Evolutionary conservation across 2,888 invertebrate genomes (phyloP), one percentile per base, ranked within the genome.

Genomic region (Trissolcus japonicus): DNA sequence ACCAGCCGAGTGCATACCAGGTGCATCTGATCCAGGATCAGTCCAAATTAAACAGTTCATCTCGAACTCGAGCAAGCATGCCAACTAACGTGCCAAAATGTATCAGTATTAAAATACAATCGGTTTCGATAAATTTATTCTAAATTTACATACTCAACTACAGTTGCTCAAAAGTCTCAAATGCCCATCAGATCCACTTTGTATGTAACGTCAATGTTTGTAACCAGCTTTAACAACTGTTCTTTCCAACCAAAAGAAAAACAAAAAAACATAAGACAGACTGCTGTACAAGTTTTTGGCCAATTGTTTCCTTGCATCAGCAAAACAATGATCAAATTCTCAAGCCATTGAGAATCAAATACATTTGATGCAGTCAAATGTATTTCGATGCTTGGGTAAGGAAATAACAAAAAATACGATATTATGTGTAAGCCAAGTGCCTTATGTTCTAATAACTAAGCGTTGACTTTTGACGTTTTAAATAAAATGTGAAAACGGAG

Each of bases 381-480:
- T 16, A 50, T 19, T 21, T 40, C 56, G 14, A 69, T 65, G 53
- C 69, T 76, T 69, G 65, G 51, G 62, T 57, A 55, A 62, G 51
- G 35, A 63, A 80, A 72, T 78, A 81, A 82, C 79, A 84, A 81
- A 81, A 82, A 51, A 17, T 83, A 86, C 83, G 84, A 83, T 83
- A 87, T 84, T 84, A 87, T 84, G 85, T 87, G 85, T 88, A 87
- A 88, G 88, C 85, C 86, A 88, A 88, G 88, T 88, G 88, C 88
- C 88, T 88, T 88, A 87, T 86, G 88, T 88, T 88, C 88, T 87
- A 86, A 85, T 86, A 84, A 88, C 86, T 87, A 88, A 88, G 86
- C 87, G 88, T 88, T 88, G 87, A 88, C 86, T 86, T 86, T 86
- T 86, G 85, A 85, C 87, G 85, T 85, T 83, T 85, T 79, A 82